Evolutionary conservation across 2,888 invertebrate genomes (phyloP).

Genomic region (Scotopteryx bipunctaria): DNA sequence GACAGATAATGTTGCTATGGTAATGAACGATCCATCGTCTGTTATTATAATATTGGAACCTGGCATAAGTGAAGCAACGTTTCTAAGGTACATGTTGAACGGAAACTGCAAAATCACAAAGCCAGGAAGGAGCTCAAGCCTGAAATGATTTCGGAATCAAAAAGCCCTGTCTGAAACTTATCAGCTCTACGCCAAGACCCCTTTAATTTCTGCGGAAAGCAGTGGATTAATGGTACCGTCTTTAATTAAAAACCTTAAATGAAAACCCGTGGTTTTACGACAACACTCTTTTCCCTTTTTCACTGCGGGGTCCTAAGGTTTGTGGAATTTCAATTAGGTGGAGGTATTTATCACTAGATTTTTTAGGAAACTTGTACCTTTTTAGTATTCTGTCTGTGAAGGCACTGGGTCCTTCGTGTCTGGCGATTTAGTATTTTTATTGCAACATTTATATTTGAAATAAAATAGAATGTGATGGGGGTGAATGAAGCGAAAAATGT

Average conservation of each 20-base stretch:
- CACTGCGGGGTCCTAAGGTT: conserved; percentile 12
- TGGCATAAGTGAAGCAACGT: too few relatives aligned
- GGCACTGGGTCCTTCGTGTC: too few relatives aligned
- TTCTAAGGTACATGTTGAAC: too few relatives aligned
- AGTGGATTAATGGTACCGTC: conserved; percentile 66
- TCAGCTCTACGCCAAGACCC: conserved; percentile 41
- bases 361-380: conserved; percentile 5
- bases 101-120: background rate
- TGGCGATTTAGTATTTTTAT: too few relatives aligned
- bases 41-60: too few relatives aligned
- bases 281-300: conserved; percentile 47
- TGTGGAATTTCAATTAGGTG: conserved; percentile 27
- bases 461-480: too few relatives aligned
- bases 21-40: too few relatives aligned
- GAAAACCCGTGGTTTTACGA: conserved; percentile 60
- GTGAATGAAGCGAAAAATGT: too few relatives aligned
- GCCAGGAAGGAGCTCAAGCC: background rate
- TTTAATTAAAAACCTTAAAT: conserved; percentile 74
- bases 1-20: too few relatives aligned
- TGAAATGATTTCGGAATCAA: background rate
- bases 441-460: too few relatives aligned
- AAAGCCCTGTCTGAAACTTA: conserved; percentile 21
- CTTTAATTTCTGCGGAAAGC: conserved; percentile 64
- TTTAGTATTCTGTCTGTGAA: background rate
- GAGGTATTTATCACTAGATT: conserved; percentile 20